These are phyloP conservation scores for Homalodisca vitripennis DNA, from an alignment of 1,140 invertebrate species.

Conservation along the genomic window DNA sequence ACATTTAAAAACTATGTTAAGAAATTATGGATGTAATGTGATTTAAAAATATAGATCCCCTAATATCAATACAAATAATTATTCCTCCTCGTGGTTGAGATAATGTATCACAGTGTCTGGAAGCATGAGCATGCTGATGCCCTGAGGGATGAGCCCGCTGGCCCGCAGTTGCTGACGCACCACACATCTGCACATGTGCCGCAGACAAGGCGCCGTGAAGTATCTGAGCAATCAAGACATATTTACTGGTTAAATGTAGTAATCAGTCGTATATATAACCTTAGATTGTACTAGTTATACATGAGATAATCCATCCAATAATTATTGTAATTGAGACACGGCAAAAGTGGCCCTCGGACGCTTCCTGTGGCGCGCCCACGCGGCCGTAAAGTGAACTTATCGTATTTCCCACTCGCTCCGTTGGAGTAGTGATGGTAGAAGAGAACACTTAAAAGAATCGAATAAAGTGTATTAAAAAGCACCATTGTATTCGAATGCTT, in stretches of 20 bases:
- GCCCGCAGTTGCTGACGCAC: constrained; percentile 62
- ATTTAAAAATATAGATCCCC: too few species aligned
- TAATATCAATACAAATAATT: too few species aligned
- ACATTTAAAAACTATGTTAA: too few species aligned
- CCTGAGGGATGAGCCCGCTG: constrained; percentile 69
- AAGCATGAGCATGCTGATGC: constrained; percentile 64
- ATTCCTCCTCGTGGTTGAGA: neutral
- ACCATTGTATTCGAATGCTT: too few species aligned
- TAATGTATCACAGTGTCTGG: constrained; percentile 47
- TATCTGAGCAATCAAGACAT: neutral
- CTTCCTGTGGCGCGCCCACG: too few species aligned
- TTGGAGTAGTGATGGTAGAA: too few species aligned
- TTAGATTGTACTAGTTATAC: neutral
- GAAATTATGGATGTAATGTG: too few species aligned
- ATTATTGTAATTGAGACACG: neutral
- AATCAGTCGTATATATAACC: neutral
- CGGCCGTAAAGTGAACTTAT: too few species aligned
- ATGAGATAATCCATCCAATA: neutral
- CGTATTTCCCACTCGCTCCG: too few species aligned
- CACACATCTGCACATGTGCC: constrained; percentile 57
- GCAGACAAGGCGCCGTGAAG: constrained; percentile 36
- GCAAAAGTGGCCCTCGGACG: neutral
- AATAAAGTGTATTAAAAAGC: too few species aligned
- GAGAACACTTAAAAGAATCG: too few species aligned
- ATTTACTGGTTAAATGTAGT: neutral